These are phyloP conservation scores for Lepidurus couesii DNA, from an alignment of 1,140 invertebrate species.

Conservation along the genomic window DNA sequence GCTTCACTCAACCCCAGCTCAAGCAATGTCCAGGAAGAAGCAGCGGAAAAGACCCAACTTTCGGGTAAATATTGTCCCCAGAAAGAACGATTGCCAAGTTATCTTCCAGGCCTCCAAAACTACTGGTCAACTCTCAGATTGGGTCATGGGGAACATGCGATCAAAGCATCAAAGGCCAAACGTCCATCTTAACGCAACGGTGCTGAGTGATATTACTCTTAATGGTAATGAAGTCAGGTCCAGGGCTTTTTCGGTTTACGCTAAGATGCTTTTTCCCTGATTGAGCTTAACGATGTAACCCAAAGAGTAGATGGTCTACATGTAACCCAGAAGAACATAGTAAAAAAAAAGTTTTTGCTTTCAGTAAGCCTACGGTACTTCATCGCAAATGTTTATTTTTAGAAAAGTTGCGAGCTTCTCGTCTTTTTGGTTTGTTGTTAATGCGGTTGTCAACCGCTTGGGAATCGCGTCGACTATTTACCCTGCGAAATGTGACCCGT, in stretches of 20 bases:
- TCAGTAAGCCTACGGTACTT: no score
- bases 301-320: neutral
- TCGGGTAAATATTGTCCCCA: neutral
- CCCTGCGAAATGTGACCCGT: no score
- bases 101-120: neutral
- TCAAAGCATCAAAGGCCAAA: neutral
- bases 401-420: no score
- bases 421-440: no score
- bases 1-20: neutral
- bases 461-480: no score
- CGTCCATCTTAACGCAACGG: neutral
- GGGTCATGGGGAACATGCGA: neutral
- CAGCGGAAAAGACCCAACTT: neutral
- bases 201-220: slow-evolving; percentile 1
- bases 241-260: neutral
- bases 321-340: neutral
- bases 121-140: neutral
- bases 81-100: neutral
- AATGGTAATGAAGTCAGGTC: neutral
- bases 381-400: no score
- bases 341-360: neutral
- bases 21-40: neutral
- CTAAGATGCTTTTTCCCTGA: neutral
- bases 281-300: neutral
- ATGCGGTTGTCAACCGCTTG: no score